Percentiles rank a stretch among this genome's conserved stretches.
Conservation (phyloP, 2,888 invertebrate species). For the Synanthedon vespiformis region DNA sequence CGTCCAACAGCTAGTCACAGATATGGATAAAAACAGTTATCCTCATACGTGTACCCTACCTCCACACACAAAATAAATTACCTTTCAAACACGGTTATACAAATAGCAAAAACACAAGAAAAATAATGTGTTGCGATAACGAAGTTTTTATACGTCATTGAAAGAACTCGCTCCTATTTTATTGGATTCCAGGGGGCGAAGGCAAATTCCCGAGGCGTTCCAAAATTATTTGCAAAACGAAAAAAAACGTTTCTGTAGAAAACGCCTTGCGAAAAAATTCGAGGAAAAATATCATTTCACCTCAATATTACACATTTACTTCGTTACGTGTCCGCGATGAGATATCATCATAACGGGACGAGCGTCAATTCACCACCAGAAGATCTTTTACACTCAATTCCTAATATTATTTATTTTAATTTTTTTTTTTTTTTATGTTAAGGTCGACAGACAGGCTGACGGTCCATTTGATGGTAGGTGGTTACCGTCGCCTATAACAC, state of each 20-base stretch:
- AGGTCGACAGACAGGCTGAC: no score
- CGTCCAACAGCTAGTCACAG: no score
- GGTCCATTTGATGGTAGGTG: no score
- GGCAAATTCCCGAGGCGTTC: slow-evolving; percentile 20
- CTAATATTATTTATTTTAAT: no score
- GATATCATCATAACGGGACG: not conserved
- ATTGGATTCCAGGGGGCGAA: not conserved
- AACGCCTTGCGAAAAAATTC: not conserved
- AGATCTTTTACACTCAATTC: no score
- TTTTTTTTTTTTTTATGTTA: no score
- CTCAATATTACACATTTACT: not conserved
- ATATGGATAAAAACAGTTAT: no score
- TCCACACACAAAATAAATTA: no score
- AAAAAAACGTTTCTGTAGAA: not conserved
- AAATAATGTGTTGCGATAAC: not conserved
- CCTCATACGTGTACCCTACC: no score
- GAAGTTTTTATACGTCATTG: not conserved
- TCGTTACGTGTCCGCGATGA: not conserved
- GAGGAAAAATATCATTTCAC: not conserved
- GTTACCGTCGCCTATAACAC: no score
- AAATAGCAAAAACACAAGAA: not conserved
- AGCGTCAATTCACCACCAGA: not conserved
- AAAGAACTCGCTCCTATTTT: not conserved
- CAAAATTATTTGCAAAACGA: slow-evolving; percentile 23
- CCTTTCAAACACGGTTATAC: not conserved